phyloP scores from a whole-genome alignment of 2,888 invertebrate species.

The Mayetiola destructor region DNA sequence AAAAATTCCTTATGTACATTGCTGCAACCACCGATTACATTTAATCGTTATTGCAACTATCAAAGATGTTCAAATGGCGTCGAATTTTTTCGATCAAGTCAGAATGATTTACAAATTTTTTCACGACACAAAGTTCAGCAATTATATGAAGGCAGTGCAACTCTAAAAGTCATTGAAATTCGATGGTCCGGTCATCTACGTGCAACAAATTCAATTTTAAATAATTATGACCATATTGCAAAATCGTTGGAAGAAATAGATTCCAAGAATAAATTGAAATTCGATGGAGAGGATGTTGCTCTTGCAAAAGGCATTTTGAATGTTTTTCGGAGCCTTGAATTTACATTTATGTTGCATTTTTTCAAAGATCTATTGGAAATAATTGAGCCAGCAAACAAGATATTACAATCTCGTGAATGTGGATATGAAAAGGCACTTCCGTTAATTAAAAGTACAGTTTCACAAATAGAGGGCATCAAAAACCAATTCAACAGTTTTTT shows the following conservation, averaged over 20 bases:
- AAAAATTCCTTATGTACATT: background rate
- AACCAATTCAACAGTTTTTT: background rate
- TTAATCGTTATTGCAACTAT: background rate
- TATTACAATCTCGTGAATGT: background rate
- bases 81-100: background rate
- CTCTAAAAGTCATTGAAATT: background rate
- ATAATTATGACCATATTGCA: background rate
- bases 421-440: background rate
- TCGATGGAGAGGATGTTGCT: background rate
- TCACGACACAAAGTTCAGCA: background rate
- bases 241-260: background rate
- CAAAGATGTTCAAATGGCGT: background rate
- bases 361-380: background rate
- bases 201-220: background rate
- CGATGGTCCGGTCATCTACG: background rate
- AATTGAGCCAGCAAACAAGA: background rate
- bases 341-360: background rate
- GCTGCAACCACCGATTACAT: background rate
- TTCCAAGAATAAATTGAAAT: background rate
- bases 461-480: background rate
- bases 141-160: background rate
- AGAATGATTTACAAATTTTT: conserved; percentile 10
- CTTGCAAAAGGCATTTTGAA: background rate
- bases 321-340: background rate
- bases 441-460: background rate